These are phyloP conservation scores for Panagrolaimus sp. DNA, from an alignment of 1,140 invertebrate genomes.

Conservation along the genomic window DNA sequence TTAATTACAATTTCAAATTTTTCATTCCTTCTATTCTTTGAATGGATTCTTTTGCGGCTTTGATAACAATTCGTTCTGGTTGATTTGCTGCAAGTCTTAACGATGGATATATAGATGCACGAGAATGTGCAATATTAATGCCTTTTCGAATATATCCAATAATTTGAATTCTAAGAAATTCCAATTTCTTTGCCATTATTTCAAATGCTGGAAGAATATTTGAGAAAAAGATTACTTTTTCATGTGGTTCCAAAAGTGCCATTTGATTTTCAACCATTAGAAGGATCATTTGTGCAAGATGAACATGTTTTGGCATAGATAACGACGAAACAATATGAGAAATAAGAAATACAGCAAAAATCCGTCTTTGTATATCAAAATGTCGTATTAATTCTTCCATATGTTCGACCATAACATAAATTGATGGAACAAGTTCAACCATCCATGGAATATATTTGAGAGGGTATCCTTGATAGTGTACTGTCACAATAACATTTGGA, in stretches of 20 bases:
- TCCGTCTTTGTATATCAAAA: neutral
- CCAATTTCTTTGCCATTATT: neutral
- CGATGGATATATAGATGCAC: neutral
- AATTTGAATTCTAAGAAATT: neutral
- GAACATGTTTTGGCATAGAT: neutral
- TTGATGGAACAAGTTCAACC: neutral
- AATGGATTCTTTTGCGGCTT: too few relatives aligned
- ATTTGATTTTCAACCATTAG: neutral
- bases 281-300: neutral
- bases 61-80: too few relatives aligned
- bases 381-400: neutral
- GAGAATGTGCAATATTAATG: neutral
- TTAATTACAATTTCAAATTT: too few relatives aligned
- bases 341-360: neutral
- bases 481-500: neutral
- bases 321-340: neutral
- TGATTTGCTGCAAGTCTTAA: neutral
- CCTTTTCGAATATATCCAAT: neutral
- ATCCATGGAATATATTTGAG: conserved; percentile 5
- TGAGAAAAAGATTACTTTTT: neutral
- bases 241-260: neutral
- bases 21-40: too few relatives aligned
- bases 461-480: neutral
- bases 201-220: neutral
- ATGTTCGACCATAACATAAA: neutral